Evolutionary conservation across 2,888 invertebrate species (phyloP).

Genomic region (Hesperia comma): DNA sequence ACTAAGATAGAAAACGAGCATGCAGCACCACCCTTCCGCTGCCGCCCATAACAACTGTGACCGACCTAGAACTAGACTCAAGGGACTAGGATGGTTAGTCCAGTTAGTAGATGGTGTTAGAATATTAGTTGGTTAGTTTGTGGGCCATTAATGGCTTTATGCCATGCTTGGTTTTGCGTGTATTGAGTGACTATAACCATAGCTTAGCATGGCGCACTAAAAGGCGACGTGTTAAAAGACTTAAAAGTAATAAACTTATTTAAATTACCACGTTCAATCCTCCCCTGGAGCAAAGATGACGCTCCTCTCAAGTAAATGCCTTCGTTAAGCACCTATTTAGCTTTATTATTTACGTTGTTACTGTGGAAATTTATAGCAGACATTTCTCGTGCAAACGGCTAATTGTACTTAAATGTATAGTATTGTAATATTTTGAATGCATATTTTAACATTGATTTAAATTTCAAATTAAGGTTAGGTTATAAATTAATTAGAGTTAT

Average conservation of each 20-base stretch:
- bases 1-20: too few species aligned
- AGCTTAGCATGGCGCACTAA: not conserved
- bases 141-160: too few species aligned
- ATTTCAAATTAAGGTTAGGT: not conserved
- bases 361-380: slow-evolving; percentile 26
- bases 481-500: not conserved
- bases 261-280: slow-evolving; percentile 22
- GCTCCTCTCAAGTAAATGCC: slow-evolving; percentile 29
- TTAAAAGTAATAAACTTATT: slow-evolving; percentile 30
- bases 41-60: too few species aligned
- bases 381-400: slow-evolving; percentile 25
- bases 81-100: too few species aligned
- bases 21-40: too few species aligned
- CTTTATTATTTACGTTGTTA: slow-evolving; percentile 34
- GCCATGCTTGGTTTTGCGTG: too few species aligned
- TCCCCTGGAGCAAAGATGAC: slow-evolving; percentile 27
- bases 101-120: too few species aligned
- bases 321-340: slow-evolving; percentile 35
- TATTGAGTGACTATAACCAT: not conserved
- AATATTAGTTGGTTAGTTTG: too few species aligned
- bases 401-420: slow-evolving; percentile 22
- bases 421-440: slow-evolving; percentile 18
- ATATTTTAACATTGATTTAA: slow-evolving; percentile 13
- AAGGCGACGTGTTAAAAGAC: not conserved
- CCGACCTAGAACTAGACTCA: too few species aligned